A percentile compares a stretch with the other conserved stretches of the same genome.
These are phyloP conservation scores for Penelope pileata DNA, from an alignment of 2,113 vertebrate species.

Conservation along the genomic window DNA sequence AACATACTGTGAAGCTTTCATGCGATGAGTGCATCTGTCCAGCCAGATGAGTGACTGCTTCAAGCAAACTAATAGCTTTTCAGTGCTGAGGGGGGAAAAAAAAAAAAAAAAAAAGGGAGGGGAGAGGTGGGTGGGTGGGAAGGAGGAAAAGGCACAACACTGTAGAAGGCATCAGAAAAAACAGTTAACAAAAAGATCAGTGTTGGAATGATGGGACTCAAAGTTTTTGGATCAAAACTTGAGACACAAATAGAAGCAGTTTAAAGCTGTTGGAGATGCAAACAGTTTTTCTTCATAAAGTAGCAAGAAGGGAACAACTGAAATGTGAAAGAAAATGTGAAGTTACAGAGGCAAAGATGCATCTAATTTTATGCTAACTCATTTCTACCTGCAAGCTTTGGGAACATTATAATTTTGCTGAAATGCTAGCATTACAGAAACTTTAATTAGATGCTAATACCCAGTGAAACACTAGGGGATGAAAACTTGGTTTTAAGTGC, in stretches of 20 bases:
- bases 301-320: not conserved
- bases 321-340: not conserved
- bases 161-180: not conserved
- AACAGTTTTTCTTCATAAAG: not conserved
- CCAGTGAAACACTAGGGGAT: not conserved
- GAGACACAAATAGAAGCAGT: not conserved
- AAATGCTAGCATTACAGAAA: not conserved
- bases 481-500: not conserved
- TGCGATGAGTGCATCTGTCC: not conserved
- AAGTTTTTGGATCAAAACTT: not conserved
- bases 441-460: not conserved
- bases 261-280: not conserved
- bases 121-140: no score
- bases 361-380: not conserved
- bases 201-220: not conserved
- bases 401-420: not conserved
- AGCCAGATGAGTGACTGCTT: not conserved
- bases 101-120: not conserved
- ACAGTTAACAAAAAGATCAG: not conserved
- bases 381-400: not conserved
- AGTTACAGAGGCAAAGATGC: not conserved
- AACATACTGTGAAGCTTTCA: constrained; percentile 24
- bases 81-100: not conserved
- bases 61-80: not conserved
- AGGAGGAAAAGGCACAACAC: not conserved